A percentile compares a stretch with the other conserved stretches of the same genome.
phyloP scores from a whole-genome alignment of 2,113 vertebrate genomes.

The Notechis scutatus region DNA sequence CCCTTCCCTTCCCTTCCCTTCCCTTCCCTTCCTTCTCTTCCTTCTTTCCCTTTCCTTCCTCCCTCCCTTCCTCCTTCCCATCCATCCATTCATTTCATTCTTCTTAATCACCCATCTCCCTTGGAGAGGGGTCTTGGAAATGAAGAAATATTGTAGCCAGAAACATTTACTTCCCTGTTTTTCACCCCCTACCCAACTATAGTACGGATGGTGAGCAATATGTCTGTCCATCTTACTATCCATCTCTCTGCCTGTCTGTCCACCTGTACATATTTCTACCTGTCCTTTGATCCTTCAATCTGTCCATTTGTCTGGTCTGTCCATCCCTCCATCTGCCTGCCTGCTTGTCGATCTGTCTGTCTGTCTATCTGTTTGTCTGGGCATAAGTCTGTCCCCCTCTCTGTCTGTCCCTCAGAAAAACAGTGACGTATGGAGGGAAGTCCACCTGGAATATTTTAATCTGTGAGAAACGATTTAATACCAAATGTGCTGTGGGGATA shows the following conservation, averaged over 20 bases:
- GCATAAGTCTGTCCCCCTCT: too few species aligned
- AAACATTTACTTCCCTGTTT: too few species aligned
- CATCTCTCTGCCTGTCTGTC: background rate
- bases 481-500: constrained; percentile 44
- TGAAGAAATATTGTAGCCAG: too few species aligned
- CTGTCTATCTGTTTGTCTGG: background rate
- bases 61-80: too few species aligned
- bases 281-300: background rate
- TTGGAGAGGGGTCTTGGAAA: too few species aligned
- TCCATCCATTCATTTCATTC: too few species aligned
- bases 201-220: background rate
- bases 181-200: too few species aligned
- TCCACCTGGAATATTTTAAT: constrained; percentile 57
- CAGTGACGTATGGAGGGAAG: constrained; percentile 15
- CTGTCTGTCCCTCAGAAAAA: background rate
- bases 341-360: background rate
- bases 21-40: too few species aligned
- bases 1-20: too few species aligned
- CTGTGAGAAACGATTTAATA: constrained; percentile 69
- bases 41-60: too few species aligned
- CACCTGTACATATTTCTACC: background rate
- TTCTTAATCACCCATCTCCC: too few species aligned
- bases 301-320: background rate
- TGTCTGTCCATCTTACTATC: background rate
- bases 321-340: background rate